Base-by-base conservation (phyloP, 2,797 vertebrate genomes). In the Tamandua tetradactyla region DNA sequence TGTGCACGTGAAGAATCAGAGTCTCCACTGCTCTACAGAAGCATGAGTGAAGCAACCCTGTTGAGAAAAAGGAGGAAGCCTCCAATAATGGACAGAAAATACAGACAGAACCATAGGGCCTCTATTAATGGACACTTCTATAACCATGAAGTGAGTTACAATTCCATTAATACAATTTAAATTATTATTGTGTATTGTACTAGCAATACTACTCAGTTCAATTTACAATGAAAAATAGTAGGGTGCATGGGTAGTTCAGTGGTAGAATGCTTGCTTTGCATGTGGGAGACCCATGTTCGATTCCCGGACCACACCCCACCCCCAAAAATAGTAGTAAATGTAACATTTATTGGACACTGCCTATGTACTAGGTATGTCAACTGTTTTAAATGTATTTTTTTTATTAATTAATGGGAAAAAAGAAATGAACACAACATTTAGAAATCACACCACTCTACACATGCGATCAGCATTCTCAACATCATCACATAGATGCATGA, bases 41-140 rank as follows among this genome's bases (percentile, higher is more conserved):
- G 98, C 0, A 98, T 98, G 98, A 99, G 99, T 2, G 98, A 98
- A 0, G 98, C 98, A 0, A 96, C 98, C 0, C 93, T 99, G 59
- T 98, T 99, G 64, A 98, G 98, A 83, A 99, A 97, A 98, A 98
- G 98, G 95, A 96, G 93, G 7, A 96, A 97, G 96, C 0, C 96
- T 94, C 0, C 95, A 95, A 1, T 97, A 98, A 98, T 91, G 96
- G 96, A 93, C 98, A 98, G 97, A 98, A 96, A 91, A 55, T 94
- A 96, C n/a, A 98, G 98, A 13, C 98, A 97, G 75, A 98, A 98
- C 1, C 99, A 99, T 88, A 98, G 99, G 79, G 99, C 99, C 88
- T 99, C 99, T 0, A 99, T 99, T 95, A 99, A 99, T 0, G 99
- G 99, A 59, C 99, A 99, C 95, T 99, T 99, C 97, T 99, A 99